Evolutionary conservation across 1,140 invertebrate species (phyloP), one percentile per base, ranked within the genome.

Genomic region (Drosophila albomicans): DNA sequence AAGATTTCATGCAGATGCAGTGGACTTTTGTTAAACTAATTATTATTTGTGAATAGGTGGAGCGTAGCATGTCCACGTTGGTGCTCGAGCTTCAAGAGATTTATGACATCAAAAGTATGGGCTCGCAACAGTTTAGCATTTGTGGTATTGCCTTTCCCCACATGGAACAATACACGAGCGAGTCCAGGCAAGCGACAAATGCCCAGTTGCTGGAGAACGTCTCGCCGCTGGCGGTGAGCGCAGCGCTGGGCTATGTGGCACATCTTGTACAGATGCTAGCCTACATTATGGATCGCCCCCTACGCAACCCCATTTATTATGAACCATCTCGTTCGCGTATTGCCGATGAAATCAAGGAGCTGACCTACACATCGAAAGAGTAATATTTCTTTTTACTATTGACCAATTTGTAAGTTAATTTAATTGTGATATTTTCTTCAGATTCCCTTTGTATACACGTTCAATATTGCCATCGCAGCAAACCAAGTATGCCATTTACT

Each of bases 401-500:
- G 5, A 0, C 1, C 6, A 30, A n/a, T 48, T 7, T 56, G 0
- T 5, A 15, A 10, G 6, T 5, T 8, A 45, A 32, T n/a, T 41
- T 30, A 1, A 45, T 41, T 46, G 48, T 15, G 10, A 65, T n/a
- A 59, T 35, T 35, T 5, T 75, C 93, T 93, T 10, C 81, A 97
- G 96, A 73, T 98, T 98, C 93, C 97, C 97, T 20, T 87, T 98
- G 13, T 97, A 95, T 91, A 94, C 95, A 13, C 95, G 96, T 91
- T 95, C 96, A 25, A 96, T 75, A 66, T 65, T 91, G 65, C 87
- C 89, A 95, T 84, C 95, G 94, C 91, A 94, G 95, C 63, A 95
- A 95, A 82, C 98, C 96, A 93, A 95, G 79, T 97, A 98, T 93
- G 97, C 95, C 48, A 96, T 98, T 13, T 98, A 96, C 92, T 93